Conservation (phyloP, 2,113 vertebrate genomes). For the Nymphicus hollandicus region DNA sequence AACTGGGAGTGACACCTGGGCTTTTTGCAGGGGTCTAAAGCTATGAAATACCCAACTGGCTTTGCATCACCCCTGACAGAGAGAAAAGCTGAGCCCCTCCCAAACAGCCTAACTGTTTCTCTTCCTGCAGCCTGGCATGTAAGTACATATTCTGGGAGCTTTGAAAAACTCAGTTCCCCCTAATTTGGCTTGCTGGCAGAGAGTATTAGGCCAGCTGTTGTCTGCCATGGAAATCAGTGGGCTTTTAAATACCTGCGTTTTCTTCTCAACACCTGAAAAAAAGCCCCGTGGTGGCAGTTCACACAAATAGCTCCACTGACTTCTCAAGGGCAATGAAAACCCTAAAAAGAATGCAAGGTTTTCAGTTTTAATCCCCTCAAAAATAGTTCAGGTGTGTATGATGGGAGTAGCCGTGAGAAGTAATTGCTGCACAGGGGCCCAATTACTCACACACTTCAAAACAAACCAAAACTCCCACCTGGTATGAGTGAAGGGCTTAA, state of each 20-base stretch:
- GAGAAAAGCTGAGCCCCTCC: not conserved
- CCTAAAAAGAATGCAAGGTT: not conserved
- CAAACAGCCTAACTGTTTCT: not conserved
- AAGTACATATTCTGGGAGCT: not conserved
- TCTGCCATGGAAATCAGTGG: not conserved
- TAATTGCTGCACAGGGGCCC: conserved; percentile 5
- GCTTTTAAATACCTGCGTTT: not conserved
- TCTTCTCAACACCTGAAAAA: not conserved
- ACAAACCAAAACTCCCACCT: not conserved
- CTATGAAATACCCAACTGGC: not conserved
- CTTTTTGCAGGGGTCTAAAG: not conserved
- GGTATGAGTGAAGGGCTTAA: not conserved
- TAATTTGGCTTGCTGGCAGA: not conserved
- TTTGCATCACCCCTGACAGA: not conserved
- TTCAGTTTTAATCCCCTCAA: not conserved
- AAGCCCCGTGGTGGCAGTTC: not conserved
- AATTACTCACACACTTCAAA: conserved; percentile 19
- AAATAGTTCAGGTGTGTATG: not conserved
- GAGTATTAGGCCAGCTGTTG: not conserved
- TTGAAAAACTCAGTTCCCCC: not conserved
- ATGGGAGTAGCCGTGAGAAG: not conserved
- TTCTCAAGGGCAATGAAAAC: not conserved
- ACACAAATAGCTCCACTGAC: not conserved
- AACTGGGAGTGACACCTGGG: not conserved
- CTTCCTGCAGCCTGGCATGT: not conserved